Conservation (phyloP, 2,113 vertebrate genomes). For the Syngnathus scovelli region DNA sequence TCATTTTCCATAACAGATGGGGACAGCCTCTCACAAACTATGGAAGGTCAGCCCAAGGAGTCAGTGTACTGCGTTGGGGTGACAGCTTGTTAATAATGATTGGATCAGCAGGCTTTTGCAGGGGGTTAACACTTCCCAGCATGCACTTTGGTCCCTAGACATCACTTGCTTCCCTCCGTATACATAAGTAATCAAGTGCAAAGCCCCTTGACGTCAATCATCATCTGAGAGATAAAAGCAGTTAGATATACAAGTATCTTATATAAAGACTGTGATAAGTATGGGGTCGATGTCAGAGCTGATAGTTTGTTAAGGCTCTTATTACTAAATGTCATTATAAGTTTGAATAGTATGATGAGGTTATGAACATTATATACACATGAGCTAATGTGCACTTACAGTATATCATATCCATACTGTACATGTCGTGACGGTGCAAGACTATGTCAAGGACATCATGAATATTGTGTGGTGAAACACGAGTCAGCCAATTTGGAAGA, state of each 20-base stretch:
- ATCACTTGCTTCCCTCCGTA: slow-evolving; percentile 43
- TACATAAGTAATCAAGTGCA: slow-evolving; percentile 58
- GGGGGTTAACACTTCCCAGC: slow-evolving; percentile 57
- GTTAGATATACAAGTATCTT: slow-evolving; percentile 40
- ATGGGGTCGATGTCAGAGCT: slow-evolving; percentile 33
- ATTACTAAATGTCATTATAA: slow-evolving; percentile 28
- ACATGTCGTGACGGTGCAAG: slow-evolving; percentile 17
- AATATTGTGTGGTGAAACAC: background rate
- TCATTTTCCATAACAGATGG: slow-evolving; percentile 13
- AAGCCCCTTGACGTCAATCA: slow-evolving; percentile 46
- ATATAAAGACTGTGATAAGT: slow-evolving; percentile 43
- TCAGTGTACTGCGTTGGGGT: background rate
- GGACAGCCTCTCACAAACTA: slow-evolving; percentile 8
- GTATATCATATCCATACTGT: background rate
- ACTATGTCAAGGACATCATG: slow-evolving; percentile 22
- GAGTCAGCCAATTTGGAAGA: slow-evolving; percentile 23
- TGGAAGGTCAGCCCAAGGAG: slow-evolving; percentile 50
- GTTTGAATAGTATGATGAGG: slow-evolving; percentile 18
- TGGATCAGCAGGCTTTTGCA: slow-evolving; percentile 51
- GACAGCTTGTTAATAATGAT: slow-evolving; percentile 46
- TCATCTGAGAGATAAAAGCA: slow-evolving; percentile 29
- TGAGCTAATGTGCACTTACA: slow-evolving; percentile 12
- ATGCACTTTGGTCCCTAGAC: slow-evolving; percentile 49
- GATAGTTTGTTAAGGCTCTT: slow-evolving; percentile 30
- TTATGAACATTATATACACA: slow-evolving; percentile 23